Conservation (phyloP, 2,797 vertebrate species). For the Centroberyx gerrardi region DNA sequence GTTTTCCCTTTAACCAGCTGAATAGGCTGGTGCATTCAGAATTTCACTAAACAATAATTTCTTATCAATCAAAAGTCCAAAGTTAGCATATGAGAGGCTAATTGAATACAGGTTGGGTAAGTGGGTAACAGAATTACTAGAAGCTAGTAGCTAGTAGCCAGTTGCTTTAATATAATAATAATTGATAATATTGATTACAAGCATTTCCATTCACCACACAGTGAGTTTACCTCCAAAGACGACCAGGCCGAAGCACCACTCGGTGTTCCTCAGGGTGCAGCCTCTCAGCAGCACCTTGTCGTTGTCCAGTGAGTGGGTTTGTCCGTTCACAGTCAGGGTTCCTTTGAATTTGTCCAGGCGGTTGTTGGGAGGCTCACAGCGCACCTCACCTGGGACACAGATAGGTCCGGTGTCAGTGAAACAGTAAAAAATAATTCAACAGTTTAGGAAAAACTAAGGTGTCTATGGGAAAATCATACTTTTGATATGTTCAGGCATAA, state of each 20-base stretch:
- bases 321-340: constrained; percentile 80
- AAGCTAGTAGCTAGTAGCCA: too few species aligned
- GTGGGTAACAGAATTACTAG: too few species aligned
- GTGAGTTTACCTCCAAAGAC: constrained; percentile 91
- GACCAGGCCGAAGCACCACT: constrained; percentile 96
- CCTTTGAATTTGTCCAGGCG: constrained; percentile 93
- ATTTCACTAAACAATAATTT: not conserved
- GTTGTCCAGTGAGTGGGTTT: constrained; percentile 89
- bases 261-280: constrained; percentile 94
- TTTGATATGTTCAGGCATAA: too few species aligned
- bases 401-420: not conserved
- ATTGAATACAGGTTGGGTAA: not conserved
- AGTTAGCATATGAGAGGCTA: not conserved
- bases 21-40: too few species aligned
- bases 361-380: constrained; percentile 94
- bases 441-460: not conserved
- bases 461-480: too few species aligned
- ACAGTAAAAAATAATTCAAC: too few species aligned
- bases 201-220: not conserved
- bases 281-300: constrained; percentile 94
- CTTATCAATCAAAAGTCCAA: constrained; percentile 14
- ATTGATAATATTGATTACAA: not conserved
- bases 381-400: constrained; percentile 87
- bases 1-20: too few species aligned
- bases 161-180: too few species aligned